A percentile compares a stretch with the other conserved stretches of the same genome.
Conservation (phyloP, 2,888 invertebrate genomes). For the Sclerodermus sp. region DNA sequence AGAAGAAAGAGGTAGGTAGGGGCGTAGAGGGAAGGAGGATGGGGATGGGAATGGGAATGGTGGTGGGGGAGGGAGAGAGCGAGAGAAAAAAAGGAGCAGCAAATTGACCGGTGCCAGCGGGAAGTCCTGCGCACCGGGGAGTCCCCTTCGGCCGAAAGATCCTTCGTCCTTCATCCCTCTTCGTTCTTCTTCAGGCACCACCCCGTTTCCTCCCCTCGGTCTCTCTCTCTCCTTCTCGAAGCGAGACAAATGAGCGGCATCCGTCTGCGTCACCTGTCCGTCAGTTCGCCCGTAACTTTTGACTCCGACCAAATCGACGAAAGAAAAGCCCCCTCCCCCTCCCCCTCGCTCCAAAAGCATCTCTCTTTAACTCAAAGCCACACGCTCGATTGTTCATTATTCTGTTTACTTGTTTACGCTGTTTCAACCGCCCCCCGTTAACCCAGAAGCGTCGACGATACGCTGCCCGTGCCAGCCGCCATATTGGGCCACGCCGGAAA, state of each 20-base stretch:
- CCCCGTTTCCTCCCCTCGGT: slow-evolving; percentile 27
- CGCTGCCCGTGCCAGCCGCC: no score
- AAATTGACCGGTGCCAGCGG: slow-evolving; percentile 48
- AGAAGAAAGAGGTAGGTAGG: neutral
- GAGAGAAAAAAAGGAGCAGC: slow-evolving; percentile 42
- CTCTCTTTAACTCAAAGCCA: no score
- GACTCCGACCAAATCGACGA: slow-evolving; percentile 39
- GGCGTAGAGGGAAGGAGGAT: neutral
- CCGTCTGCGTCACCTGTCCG: slow-evolving; percentile 58
- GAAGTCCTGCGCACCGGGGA: slow-evolving; percentile 45
- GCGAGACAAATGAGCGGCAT: slow-evolving; percentile 57
- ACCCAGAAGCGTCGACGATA: no score
- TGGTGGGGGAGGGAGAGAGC: slow-evolving; percentile 7
- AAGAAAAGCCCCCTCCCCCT: no score
- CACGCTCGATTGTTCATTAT: no score
- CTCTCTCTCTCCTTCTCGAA: slow-evolving; percentile 42
- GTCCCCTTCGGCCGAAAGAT: slow-evolving; percentile 48
- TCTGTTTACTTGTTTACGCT: no score
- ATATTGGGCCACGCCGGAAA: no score
- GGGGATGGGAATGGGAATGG: neutral
- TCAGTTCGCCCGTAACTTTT: slow-evolving; percentile 52
- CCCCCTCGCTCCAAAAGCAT: no score
- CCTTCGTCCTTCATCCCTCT: slow-evolving; percentile 29
- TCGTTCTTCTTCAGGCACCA: slow-evolving; percentile 7
- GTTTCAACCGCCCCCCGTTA: no score